A percentile compares a stretch with the other conserved stretches of the same genome.
phyloP scores from a whole-genome alignment of 1,140 invertebrate species.

The Camponotus floridanus region DNA sequence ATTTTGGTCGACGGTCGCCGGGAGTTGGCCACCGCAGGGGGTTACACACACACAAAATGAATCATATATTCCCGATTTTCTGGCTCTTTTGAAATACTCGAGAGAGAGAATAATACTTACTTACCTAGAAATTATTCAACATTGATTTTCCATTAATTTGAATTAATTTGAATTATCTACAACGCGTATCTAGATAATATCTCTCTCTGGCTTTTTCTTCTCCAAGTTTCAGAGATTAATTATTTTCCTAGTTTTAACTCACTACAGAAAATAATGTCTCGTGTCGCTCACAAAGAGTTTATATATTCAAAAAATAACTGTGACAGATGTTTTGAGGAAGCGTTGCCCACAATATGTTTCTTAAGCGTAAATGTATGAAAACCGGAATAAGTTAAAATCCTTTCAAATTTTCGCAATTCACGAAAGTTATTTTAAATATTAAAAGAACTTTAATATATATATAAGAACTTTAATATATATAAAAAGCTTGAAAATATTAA shows the following conservation, averaged over 20 bases:
- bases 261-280: too few species aligned
- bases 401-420: not conserved
- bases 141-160: too few species aligned
- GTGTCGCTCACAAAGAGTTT: not conserved
- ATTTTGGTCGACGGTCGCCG: slow-evolving; percentile 4
- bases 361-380: not conserved
- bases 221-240: too few species aligned
- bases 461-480: not conserved
- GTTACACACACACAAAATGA: too few species aligned
- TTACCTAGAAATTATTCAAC: too few species aligned
- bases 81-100: too few species aligned
- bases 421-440: slow-evolving; percentile 1
- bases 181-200: too few species aligned
- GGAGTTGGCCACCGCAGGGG: not conserved
- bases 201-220: too few species aligned
- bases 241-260: too few species aligned
- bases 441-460: not conserved
- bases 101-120: too few species aligned
- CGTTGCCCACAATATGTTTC: not conserved
- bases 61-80: too few species aligned
- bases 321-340: not conserved
- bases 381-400: not conserved
- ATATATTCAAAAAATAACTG: not conserved
- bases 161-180: too few species aligned
- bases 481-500: slow-evolving; percentile 12